Conservation (phyloP, 2,888 invertebrate species). For the Cyrtodaria siliqua region DNA sequence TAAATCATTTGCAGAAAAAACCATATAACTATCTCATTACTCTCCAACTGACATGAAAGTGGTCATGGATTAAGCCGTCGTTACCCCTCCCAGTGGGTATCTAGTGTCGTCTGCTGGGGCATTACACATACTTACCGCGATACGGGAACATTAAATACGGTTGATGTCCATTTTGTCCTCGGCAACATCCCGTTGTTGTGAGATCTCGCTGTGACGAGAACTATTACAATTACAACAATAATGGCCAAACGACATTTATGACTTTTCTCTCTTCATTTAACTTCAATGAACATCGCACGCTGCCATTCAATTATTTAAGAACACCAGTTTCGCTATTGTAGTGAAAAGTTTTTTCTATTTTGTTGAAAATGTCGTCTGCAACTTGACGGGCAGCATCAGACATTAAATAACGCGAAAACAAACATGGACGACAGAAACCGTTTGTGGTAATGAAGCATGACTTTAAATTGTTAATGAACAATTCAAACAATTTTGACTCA, state of each 20-base stretch:
- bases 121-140: not conserved
- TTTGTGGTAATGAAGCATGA: conserved; percentile 6
- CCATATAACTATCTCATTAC: no score
- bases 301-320: no score
- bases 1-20: no score
- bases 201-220: conserved; percentile 21
- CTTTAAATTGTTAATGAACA: not conserved
- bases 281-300: no score
- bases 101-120: not conserved
- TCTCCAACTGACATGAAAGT: no score
- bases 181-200: conserved; percentile 31
- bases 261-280: not conserved
- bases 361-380: no score
- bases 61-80: no score
- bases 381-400: no score
- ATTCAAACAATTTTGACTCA: no score
- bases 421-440: not conserved
- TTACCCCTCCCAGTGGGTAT: no score
- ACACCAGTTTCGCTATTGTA: no score
- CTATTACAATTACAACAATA: conserved; percentile 19
- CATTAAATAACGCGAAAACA: not conserved
- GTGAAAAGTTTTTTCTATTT: no score
- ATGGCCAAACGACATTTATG: conserved; percentile 19
- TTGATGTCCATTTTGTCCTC: conserved; percentile 6
- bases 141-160: conserved; percentile 39